Conservation (phyloP, 2,888 invertebrate species). For the Standfussiana lucernea region DNA sequence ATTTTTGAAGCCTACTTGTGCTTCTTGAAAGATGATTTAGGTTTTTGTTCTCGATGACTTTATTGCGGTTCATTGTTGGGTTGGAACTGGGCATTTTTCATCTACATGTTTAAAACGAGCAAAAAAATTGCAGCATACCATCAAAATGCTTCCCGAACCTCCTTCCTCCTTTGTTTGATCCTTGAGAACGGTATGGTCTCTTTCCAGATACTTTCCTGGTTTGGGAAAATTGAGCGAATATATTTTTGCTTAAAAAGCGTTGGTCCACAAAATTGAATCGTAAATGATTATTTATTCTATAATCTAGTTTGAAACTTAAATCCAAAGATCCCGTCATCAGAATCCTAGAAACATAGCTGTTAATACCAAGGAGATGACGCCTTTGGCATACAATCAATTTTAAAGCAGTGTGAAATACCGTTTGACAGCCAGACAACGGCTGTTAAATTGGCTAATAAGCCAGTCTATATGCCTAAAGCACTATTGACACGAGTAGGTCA, state of each 20-base stretch:
- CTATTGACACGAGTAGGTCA: slow-evolving; percentile 42
- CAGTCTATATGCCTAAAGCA: slow-evolving; percentile 41
- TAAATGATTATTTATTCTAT: background rate
- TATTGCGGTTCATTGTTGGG: background rate
- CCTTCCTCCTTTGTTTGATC: too few relatives aligned
- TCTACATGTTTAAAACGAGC: background rate
- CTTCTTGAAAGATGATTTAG: background rate
- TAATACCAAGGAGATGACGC: slow-evolving; percentile 6
- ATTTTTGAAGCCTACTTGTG: background rate
- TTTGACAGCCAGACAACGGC: slow-evolving; percentile 32
- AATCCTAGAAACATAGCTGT: slow-evolving; percentile 15
- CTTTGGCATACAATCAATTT: slow-evolving; percentile 21
- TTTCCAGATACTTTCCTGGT: background rate
- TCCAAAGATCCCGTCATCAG: background rate
- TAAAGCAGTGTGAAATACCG: slow-evolving; percentile 33
- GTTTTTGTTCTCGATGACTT: background rate
- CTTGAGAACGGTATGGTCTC: background rate
- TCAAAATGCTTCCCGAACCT: too few relatives aligned
- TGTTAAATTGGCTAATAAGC: slow-evolving; percentile 45
- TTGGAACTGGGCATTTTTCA: background rate
- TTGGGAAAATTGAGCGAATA: background rate
- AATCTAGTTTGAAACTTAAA: background rate
- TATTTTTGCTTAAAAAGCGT: background rate
- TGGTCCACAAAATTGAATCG: background rate
- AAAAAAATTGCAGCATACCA: background rate